Conservation (phyloP, 2,797 vertebrate genomes). For the Eulemur coronatus region DNA sequence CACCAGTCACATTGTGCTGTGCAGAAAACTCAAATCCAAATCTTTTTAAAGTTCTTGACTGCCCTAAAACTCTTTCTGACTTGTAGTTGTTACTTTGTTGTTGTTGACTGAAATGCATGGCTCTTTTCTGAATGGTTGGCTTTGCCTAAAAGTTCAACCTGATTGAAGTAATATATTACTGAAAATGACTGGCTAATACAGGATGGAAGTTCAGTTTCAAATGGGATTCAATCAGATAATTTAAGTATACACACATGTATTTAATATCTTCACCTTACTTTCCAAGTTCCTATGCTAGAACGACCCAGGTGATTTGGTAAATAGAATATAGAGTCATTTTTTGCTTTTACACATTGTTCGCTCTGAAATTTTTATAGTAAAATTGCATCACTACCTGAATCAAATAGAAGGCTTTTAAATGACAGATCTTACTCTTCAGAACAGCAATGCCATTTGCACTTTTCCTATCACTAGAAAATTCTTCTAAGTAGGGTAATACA, state of each 20-base stretch:
- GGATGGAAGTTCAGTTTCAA: neutral
- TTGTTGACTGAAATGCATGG: neutral
- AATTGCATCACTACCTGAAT: neutral
- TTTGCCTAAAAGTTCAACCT: neutral
- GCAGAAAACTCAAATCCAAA: neutral
- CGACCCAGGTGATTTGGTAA: neutral
- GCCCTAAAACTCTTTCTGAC: too few species aligned
- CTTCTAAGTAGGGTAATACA: neutral
- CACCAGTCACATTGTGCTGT: neutral
- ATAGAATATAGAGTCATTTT: neutral
- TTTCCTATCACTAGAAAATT: neutral
- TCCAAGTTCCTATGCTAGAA: neutral
- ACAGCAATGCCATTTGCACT: too few species aligned
- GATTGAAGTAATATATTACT: neutral
- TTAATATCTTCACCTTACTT: neutral
- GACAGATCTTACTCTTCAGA: neutral
- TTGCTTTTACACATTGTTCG: neutral
- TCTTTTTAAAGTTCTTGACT: neutral
- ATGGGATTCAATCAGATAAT: neutral
- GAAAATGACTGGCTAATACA: too few species aligned
- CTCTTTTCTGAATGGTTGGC: neutral
- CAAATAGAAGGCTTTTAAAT: neutral
- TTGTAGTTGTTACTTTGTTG: neutral
- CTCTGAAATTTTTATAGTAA: neutral
- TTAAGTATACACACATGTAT: neutral